phyloP scores from a whole-genome alignment of 1,140 invertebrate genomes.

The Brachionus sp. region DNA sequence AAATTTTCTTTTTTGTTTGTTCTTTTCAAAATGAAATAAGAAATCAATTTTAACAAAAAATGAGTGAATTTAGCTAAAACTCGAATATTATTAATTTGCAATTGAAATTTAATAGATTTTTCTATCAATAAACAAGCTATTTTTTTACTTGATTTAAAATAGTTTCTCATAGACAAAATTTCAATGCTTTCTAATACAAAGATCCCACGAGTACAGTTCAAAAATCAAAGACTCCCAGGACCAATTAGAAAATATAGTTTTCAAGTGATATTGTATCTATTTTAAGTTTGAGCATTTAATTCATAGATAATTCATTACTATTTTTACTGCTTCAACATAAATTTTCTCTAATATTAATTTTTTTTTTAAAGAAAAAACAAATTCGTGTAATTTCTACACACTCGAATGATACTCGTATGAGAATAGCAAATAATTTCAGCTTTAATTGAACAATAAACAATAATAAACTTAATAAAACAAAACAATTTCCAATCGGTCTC shows the following conservation, averaged over 20 bases:
- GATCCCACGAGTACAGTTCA: neutral
- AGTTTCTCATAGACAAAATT: neutral
- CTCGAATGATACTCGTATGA: neutral
- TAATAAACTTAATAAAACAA: neutral
- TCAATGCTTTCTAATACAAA: neutral
- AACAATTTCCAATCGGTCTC: neutral
- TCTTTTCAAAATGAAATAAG: neutral
- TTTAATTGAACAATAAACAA: constrained; percentile 11
- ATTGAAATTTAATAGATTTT: constrained; percentile 26
- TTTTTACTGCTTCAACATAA: neutral
- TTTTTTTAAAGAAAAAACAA: neutral
- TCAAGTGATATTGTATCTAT: neutral
- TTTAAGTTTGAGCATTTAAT: neutral
- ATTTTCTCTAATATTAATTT: neutral
- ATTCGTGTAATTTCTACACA: neutral
- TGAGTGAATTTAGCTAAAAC: neutral
- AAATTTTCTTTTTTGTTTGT: neutral
- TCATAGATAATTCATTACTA: too few relatives aligned
- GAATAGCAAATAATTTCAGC: neutral
- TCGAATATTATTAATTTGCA: neutral
- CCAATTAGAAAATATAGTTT: neutral
- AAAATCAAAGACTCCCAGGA: neutral
- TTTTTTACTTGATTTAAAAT: neutral
- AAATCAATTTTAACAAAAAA: neutral
- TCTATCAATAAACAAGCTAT: neutral